Base-by-base conservation (phyloP, 2,888 invertebrate species). In the Corbicula japonica region DNA sequence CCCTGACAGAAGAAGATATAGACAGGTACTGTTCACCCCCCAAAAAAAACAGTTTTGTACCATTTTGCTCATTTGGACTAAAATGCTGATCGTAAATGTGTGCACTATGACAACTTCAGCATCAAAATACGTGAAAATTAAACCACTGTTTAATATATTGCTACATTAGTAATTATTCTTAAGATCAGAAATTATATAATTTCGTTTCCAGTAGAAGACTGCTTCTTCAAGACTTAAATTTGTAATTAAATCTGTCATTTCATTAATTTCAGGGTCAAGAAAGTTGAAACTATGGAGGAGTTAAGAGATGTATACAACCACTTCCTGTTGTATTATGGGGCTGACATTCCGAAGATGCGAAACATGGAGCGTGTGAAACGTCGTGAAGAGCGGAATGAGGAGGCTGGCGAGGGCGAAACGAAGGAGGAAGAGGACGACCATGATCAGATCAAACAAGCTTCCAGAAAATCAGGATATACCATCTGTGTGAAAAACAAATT, bases 241-340 rank as follows among this genome's bases (percentile, higher is more conserved):
- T n/a, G n/a, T n/a, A n/a, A n/a, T n/a, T n/a, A n/a, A n/a, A n/a
- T n/a, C n/a, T n/a, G n/a, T n/a, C n/a, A n/a, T n/a, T n/a, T 60
- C 23, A 35, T 4, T 21, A 6, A 34, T 61, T 66, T 5, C 82
- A 93, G 93, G 54, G 92, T 92, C 8, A 89, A 87, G 54, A 86
- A 73, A 50, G 91, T 92, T 2, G 91, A 92, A 81, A 92, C 90
- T 0, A 95, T 96, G 12, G 99, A 99, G 92, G 98, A 99, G 92
- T 94, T 99, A 0, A 96, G 97, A 76, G 99, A 99, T 91, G 96
- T 98, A 1, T 98, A 97, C 93, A 96, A 97, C 85, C 98, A 99
- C 91, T 99, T 99, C 93, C 95, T 97, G 84, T 94, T 99, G 23
- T 98, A 99, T 93, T 99, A 99, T 92, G 96, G 97, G 0, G 95